phyloP scores from a whole-genome alignment of 2,797 vertebrate genomes.

The Ptychadena robeensis region DNA sequence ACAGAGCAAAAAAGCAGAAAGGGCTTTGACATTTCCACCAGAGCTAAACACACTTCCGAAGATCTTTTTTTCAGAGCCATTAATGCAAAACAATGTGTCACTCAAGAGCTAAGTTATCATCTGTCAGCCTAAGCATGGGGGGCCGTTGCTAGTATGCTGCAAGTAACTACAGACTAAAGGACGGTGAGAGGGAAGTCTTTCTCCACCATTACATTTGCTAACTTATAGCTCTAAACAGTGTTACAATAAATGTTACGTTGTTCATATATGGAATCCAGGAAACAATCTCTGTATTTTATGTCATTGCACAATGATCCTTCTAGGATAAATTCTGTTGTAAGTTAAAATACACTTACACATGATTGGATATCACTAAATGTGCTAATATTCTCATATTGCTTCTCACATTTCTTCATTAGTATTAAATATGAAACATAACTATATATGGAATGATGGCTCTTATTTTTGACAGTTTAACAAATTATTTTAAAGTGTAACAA shows the following conservation, averaged over 20 bases:
- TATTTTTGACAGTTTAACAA: no score
- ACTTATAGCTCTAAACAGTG: not conserved
- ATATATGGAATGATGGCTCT: no score
- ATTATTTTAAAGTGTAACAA: no score
- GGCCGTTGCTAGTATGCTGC: constrained; percentile 3
- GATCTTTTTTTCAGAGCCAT: constrained; percentile 22
- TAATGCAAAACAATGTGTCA: constrained; percentile 38
- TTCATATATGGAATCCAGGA: not conserved
- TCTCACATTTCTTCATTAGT: no score
- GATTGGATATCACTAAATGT: no score
- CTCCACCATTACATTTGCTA: no score
- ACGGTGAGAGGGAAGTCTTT: not conserved
- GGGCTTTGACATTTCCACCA: constrained; percentile 16
- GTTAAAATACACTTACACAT: not conserved
- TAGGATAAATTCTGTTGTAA: not conserved
- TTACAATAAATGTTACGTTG: not conserved
- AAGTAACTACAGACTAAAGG: not conserved
- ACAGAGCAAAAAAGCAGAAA: constrained; percentile 14
- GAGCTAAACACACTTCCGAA: constrained; percentile 27
- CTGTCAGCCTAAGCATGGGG: constrained; percentile 19
- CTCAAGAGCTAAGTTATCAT: constrained; percentile 28
- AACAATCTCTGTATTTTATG: not conserved
- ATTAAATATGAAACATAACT: no score
- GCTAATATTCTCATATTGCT: no score
- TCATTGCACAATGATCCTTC: not conserved